A percentile compares a stretch with the other conserved stretches of the same genome.
phyloP scores from a whole-genome alignment of 2,888 invertebrate species.

The Ptychoptera contaminata region DNA sequence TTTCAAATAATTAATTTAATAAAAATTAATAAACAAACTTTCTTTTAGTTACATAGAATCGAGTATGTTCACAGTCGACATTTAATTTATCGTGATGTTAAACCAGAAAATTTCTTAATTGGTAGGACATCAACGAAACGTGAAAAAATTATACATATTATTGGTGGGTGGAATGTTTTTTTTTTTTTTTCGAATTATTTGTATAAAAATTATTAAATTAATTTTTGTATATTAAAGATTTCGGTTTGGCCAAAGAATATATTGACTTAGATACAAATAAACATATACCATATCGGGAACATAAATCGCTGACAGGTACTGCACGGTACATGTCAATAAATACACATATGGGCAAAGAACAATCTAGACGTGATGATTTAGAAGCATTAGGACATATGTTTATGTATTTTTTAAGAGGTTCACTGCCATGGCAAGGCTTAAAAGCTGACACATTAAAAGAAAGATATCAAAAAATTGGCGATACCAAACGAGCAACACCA shows the following conservation, averaged over 20 bases:
- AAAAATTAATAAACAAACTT: not conserved
- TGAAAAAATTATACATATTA: constrained; percentile 98
- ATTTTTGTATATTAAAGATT: constrained; percentile 48
- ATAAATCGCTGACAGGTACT: constrained; percentile 99
- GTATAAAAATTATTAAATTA: not conserved
- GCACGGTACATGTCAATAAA: constrained; percentile 99
- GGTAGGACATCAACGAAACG: constrained; percentile 93
- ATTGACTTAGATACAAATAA: constrained; percentile 99
- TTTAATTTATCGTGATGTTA: constrained; percentile 98
- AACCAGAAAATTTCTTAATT: constrained; percentile 99
- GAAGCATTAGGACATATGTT: constrained; percentile 99
- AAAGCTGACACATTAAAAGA: constrained; percentile 99
- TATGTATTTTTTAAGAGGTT: constrained; percentile 99
- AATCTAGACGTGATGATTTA: constrained; percentile 97
- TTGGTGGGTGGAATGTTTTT: too few species aligned
- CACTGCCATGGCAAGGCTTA: constrained; percentile 99
- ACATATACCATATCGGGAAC: constrained; percentile 99
- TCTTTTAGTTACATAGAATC: constrained; percentile 80
- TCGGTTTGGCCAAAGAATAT: constrained; percentile 99
- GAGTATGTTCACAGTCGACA: constrained; percentile 99
- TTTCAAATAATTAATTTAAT: not conserved
- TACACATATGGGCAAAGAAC: constrained; percentile 99
- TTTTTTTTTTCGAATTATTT: not conserved
- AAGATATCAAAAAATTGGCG: constrained; percentile 99
- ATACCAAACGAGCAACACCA: constrained; percentile 97